Base-by-base conservation (phyloP, 2,113 vertebrate species). In the Charadrius vociferus region DNA sequence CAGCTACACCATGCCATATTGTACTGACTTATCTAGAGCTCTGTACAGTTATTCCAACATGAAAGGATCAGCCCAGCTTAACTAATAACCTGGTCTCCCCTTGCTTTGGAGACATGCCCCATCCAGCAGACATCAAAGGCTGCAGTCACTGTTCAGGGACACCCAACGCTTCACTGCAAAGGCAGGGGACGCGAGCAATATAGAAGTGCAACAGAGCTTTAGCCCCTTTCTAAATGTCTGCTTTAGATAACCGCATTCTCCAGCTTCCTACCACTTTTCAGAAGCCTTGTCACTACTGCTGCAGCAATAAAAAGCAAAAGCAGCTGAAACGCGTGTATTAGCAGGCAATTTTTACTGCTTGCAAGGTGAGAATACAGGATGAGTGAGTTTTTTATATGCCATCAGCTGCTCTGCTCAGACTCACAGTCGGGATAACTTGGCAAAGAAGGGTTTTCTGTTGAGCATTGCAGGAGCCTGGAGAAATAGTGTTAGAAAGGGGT, bases 321-420 rank as follows among this genome's bases (percentile, higher is more conserved):
- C 66, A 88, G 66, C 34, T 94, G 65, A 92, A 89, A 91, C 61
- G 6, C 58, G 34, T 79, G 86, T 59, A 88, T 97, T 95, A 91
- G 77, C 85, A 86, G 83, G 78, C 63, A 81, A 93, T 91, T 92
- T 95, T 91, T 93, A 93, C 63, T 95, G 95, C 86, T 89, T 93
- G 74, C 68, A 93, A 94, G 85, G 88, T 93, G 79, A 88, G 93
- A 81, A 70, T 71, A 72, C 37, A 96, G 73, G 65, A 62, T 90
- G 77, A 73, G 65, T 73, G 65, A 65, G 49, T 52, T 75, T 95
- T 91, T 88, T 68, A 91, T 96, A 78, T 62, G 63, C 34, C 61
- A 75, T 88, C 86, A 93, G 83, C 81, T 89, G 83, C 80, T 85
- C 81, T 90, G 84, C 87, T 95, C 73, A 93, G 78, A 73, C 80